phyloP scores from a whole-genome alignment of 1,140 invertebrate species.

The Notospermus geniculatus region DNA sequence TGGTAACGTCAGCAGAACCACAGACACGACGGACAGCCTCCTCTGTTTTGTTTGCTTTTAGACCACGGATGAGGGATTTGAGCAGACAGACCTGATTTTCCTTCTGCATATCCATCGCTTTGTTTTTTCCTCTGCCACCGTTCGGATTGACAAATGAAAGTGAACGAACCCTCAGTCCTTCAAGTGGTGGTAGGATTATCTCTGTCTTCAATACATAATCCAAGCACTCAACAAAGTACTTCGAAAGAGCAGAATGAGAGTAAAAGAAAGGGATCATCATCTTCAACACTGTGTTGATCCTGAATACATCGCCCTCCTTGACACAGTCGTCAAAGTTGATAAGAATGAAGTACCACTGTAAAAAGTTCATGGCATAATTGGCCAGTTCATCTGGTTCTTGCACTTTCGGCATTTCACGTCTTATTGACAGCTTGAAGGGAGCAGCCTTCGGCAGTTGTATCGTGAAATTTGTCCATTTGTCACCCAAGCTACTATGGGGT shows the following conservation, averaged over 20 bases:
- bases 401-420: too few species aligned
- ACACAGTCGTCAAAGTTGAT: conserved; percentile 20
- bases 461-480: too few species aligned
- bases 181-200: conserved; percentile 5
- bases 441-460: too few species aligned
- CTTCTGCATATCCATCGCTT: conserved; percentile 24
- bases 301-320: conserved; percentile 18
- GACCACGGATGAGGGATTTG: conserved; percentile 18
- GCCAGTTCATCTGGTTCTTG: too few species aligned
- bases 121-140: conserved; percentile 18
- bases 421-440: too few species aligned
- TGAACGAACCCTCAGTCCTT: conserved; percentile 14
- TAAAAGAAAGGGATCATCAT: conserved; percentile 24
- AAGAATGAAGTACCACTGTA: too few species aligned
- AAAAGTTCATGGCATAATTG: too few species aligned
- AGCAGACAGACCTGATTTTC: conserved; percentile 24
- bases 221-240: conserved; percentile 20
- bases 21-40: too few species aligned
- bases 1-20: too few species aligned
- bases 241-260: conserved; percentile 20
- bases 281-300: conserved; percentile 19
- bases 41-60: conserved; percentile 26
- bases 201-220: conserved; percentile 23
- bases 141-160: conserved; percentile 20
- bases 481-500: too few species aligned